phyloP scores from a whole-genome alignment of 2,888 invertebrate species.

The Onchidella celtica region DNA sequence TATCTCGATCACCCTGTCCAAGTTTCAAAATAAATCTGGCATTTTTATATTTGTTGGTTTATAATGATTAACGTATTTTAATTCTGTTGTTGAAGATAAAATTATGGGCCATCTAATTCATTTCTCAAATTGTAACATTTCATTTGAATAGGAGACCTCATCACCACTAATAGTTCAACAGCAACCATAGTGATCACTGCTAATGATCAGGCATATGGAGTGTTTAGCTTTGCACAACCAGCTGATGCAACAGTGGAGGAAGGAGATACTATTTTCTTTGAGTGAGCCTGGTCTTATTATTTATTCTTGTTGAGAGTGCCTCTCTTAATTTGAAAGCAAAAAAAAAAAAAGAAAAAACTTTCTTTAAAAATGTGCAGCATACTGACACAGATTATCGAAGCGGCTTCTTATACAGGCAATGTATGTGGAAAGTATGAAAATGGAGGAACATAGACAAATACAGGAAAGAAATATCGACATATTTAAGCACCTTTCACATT shows the following conservation, averaged over 20 bases:
- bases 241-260: slow-evolving; percentile 65
- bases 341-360: neutral
- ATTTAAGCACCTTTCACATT: no score
- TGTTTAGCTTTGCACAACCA: slow-evolving; percentile 71
- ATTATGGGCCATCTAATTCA: no score
- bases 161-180: slow-evolving; percentile 62
- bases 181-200: slow-evolving; percentile 73
- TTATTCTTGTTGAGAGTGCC: no score
- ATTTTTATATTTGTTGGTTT: no score
- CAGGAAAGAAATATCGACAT: no score
- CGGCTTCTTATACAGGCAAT: no score
- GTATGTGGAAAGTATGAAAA: no score
- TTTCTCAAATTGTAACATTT: neutral
- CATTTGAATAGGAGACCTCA: slow-evolving; percentile 69
- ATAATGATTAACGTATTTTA: no score
- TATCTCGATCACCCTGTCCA: no score
- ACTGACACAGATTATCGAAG: neutral
- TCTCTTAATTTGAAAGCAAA: neutral
- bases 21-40: no score
- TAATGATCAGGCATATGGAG: slow-evolving; percentile 78
- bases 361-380: neutral
- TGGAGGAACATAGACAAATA: no score
- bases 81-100: no score
- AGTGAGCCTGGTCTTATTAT: slow-evolving; percentile 66
- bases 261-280: slow-evolving; percentile 66